Evolutionary conservation across 1,140 invertebrate genomes (phyloP), one percentile per base, ranked within the genome.

Genomic region (Zeugodacus cucurbitae): DNA sequence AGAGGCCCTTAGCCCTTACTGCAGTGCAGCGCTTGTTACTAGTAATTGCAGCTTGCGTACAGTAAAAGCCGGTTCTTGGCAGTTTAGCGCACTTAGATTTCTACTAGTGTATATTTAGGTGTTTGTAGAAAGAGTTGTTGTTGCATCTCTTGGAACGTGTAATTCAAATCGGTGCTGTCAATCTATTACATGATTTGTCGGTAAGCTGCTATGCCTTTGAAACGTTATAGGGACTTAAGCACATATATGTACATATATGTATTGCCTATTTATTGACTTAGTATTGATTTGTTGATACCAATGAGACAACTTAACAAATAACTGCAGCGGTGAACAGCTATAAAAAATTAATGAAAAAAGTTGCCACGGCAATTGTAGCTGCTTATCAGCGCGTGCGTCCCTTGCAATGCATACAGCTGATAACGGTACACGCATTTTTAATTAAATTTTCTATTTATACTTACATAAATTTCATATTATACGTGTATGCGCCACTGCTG

Each of bases 151-250:
- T 17, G 48, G 7, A 26, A 59, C 85, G 32, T 92, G 91, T 92
- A 92, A 92, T 91, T 92, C 90, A 92, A 92, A 92, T 92, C 91
- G 92, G 91, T 91, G 90, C 92, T 92, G 91, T 92, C 91, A 92
- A 92, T 92, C 91, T 91, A 92, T 91, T 92, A 92, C 91, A 92
- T 92, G 91, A 92, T 92, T 92, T 92, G 91, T 92, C 92, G 91
- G 91, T 89, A 88, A 89, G 89, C 91, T 90, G 91, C 89, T 87
- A 88, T 88, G 90, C 91, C 37, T 92, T 92, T 92, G 91, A 92
- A 92, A 90, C 86, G 34, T 5, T 41, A n/a, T n/a, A n/a, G n/a
- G n/a, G n/a, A n/a, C 67, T 74, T 74, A 22, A 74, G 67, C 74
- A 5, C 44, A 3, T 41, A 26, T 29, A 34, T 29, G 7, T 82